Evolutionary conservation across 1,140 invertebrate genomes (phyloP), one percentile per base, ranked within the genome.

Genomic region (Battus philenor): DNA sequence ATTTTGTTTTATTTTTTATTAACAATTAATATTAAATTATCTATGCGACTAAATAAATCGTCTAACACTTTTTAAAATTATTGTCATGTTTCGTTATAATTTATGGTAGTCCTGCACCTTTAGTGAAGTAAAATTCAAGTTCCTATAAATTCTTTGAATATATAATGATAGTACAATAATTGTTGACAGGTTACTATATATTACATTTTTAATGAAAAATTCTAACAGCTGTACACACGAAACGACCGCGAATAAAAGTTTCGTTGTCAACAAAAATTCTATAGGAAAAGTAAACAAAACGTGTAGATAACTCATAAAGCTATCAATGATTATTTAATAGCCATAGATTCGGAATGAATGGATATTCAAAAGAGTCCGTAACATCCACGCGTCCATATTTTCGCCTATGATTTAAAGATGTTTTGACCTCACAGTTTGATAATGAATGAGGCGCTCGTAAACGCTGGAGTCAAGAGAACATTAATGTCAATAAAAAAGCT

Each of bases 401-500:
- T 69, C 54, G 59, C 64, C 54, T 71, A 76, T 78, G 74, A 81
- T 84, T 81, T 78, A 81, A 72, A 77, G 64, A 73, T 73, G 68
- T 69, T 77, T 52, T 68, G 77, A 82, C 80, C 78, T 74, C 64
- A 61, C 54, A 66, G 74, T 81, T 81, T 69, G 76, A 71, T 84
- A 82, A 79, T 80, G 74, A 82, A 80, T 70, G 74, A 84, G 80
- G 15, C 57, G 72, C 57, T 77, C 68, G 68, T 80, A 82, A 82
- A 80, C 76, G 78, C 27, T 48, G 61, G 64, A 77, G 62, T 78
- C 67, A 75, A 70, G 68, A 74, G 76, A 74, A 77, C 80, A 85
- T 82, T 80, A 80, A 72, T 74, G 76, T 82, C 80, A 85, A 85
- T 85, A 82, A 82, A 84, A 82, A 75, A 80, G 64, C 74, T 66